A percentile compares a stretch with the other conserved stretches of the same genome.
Conservation (phyloP, 2,888 invertebrate species). For the Mycalesis mineus region DNA sequence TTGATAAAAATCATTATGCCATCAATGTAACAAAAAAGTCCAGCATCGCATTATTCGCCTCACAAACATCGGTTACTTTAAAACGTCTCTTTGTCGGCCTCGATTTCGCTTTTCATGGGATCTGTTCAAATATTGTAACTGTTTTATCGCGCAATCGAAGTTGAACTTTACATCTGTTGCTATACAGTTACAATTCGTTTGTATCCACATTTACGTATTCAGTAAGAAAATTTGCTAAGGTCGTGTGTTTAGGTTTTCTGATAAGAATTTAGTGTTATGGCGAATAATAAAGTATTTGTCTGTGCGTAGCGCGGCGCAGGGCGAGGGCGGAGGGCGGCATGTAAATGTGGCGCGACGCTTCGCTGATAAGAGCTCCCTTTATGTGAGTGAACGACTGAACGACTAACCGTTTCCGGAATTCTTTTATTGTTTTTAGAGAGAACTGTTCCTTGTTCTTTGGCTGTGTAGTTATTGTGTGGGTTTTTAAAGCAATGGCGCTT, state of each 20-base stretch:
- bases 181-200: constrained; percentile 21
- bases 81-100: constrained; percentile 46
- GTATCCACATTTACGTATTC: constrained; percentile 23
- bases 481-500: too few relatives aligned
- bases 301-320: constrained; percentile 21
- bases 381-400: not conserved
- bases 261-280: constrained; percentile 42
- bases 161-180: constrained; percentile 11
- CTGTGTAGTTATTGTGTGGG: too few relatives aligned
- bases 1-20: too few relatives aligned
- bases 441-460: not conserved
- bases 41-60: too few relatives aligned
- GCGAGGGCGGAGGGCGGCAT: too few relatives aligned
- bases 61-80: constrained; percentile 19
- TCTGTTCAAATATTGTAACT: constrained; percentile 38
- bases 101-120: constrained; percentile 50
- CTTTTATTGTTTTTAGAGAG: constrained; percentile 3
- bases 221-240: constrained; percentile 40
- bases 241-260: constrained; percentile 42
- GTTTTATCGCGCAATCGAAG: constrained; percentile 18
- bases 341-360: constrained; percentile 14
- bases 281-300: constrained; percentile 27
- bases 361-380: constrained; percentile 18
- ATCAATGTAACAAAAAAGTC: too few relatives aligned
- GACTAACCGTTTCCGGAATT: not conserved